Percentiles rank a stretch among this genome's conserved stretches.
phyloP scores from a whole-genome alignment of 2,888 invertebrate genomes.

The Drosophila merina region DNA sequence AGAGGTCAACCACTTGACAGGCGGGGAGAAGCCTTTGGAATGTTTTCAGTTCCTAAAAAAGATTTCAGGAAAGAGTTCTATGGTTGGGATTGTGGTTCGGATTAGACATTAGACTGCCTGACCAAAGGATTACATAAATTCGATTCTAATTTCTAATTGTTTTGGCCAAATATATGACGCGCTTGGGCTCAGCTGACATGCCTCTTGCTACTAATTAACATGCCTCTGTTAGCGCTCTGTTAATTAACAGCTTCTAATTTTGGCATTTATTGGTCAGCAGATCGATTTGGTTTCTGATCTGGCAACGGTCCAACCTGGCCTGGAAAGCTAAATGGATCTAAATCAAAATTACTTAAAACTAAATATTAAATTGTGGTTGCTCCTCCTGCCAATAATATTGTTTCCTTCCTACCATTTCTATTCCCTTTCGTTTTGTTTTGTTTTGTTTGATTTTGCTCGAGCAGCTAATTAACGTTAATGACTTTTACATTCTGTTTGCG shows the following conservation, averaged over 20 bases:
- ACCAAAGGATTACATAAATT: conserved; percentile 1
- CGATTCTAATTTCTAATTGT: not conserved
- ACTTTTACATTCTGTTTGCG: conserved; percentile 52
- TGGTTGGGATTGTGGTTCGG: too few species aligned
- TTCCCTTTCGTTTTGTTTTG: not conserved
- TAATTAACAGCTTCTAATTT: conserved; percentile 15
- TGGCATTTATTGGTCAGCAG: not conserved
- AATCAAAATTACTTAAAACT: conserved; percentile 3
- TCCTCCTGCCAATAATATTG: not conserved
- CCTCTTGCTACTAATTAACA: conserved; percentile 28
- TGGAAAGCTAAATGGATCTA: conserved; percentile 9
- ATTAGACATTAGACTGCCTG: too few species aligned
- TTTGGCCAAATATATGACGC: conserved; percentile 20
- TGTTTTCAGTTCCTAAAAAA: too few species aligned
- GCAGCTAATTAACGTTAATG: conserved; percentile 58
- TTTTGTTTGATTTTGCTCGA: conserved; percentile 29
- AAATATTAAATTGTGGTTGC: not conserved
- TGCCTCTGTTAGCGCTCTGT: conserved; percentile 27
- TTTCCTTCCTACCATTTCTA: not conserved
- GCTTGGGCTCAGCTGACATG: conserved; percentile 26
- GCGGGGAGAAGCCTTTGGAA: not conserved
- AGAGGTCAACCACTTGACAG: conserved; percentile 72
- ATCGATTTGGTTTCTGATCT: not conserved
- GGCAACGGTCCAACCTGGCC: conserved; percentile 13
- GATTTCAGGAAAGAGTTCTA: too few species aligned